Percentiles rank a stretch among this genome's conserved stretches.
Conservation (phyloP, 1,140 invertebrate genomes). For the Drosophila arawakana region DNA sequence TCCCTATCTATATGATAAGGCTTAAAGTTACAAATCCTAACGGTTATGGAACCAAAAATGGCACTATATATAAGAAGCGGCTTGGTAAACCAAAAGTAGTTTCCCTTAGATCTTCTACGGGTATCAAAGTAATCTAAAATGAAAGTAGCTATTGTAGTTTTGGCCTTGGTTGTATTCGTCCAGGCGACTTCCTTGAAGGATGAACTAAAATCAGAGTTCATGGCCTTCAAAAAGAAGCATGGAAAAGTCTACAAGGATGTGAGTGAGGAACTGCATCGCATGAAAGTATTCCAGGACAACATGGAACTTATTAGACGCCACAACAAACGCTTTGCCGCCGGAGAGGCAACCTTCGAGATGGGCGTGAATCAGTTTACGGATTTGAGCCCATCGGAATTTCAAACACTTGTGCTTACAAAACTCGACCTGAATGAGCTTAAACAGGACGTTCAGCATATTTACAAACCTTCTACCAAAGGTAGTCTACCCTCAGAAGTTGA, state of each 20-base stretch:
- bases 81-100: background rate
- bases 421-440: background rate
- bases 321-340: conserved; percentile 89
- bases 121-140: background rate
- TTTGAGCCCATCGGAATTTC: conserved; percentile 92
- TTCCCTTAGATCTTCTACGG: conserved; percentile 4
- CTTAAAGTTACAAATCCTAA: background rate
- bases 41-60: background rate
- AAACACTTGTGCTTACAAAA: conserved; percentile 87
- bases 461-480: conserved; percentile 48
- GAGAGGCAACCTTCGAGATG: conserved; percentile 87
- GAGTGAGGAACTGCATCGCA: background rate
- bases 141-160: conserved; percentile 4
- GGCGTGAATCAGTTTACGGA: conserved; percentile 92
- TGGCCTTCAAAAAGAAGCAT: background rate
- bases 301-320: conserved; percentile 89
- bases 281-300: conserved; percentile 1
- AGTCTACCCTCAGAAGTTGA: conserved; percentile 87
- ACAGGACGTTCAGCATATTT: background rate
- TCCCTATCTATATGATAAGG: background rate
- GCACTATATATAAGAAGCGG: background rate
- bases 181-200: background rate
- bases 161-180: background rate
- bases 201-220: background rate
- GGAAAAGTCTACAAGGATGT: background rate